Evolutionary conservation across 2,888 invertebrate species (phyloP).

Genomic region (Eutolmus rufibarbis): DNA sequence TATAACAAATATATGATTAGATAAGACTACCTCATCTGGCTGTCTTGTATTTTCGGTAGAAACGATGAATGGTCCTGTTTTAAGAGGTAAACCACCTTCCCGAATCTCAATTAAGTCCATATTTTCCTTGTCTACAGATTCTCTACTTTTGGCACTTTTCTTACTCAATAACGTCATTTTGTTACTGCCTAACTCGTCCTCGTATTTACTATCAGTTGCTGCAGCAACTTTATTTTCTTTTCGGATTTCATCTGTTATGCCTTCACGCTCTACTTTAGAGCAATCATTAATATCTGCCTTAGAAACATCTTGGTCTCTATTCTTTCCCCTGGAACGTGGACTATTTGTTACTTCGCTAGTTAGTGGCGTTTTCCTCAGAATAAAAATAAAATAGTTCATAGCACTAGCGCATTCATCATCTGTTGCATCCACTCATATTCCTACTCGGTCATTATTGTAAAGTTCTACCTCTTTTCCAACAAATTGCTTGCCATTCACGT

Average conservation of each 20-base stretch:
- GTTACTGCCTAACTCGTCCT: neutral
- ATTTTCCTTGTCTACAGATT: neutral
- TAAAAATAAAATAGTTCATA: too few species aligned
- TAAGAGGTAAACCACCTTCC: neutral
- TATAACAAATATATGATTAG: neutral
- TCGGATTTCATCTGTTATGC: neutral
- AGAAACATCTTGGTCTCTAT: neutral
- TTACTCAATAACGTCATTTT: neutral
- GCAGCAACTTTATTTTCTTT: neutral
- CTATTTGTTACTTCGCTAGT: neutral
- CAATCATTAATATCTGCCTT: neutral
- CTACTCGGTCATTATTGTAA: constrained; percentile 37
- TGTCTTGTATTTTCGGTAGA: neutral
- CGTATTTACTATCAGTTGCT: neutral
- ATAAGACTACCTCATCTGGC: too few species aligned
- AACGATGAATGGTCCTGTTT: neutral
- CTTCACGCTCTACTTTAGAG: neutral
- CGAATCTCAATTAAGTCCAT: neutral
- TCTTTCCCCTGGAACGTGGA: neutral
- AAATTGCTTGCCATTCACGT: constrained; percentile 50
- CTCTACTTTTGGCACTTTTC: neutral
- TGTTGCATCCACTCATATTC: constrained; percentile 42
- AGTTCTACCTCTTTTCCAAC: neutral
- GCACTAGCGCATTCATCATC: neutral
- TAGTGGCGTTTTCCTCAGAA: neutral